These are phyloP conservation scores for Neodiprion pinetum DNA, from an alignment of 1,140 invertebrate genomes.

Conservation along the genomic window DNA sequence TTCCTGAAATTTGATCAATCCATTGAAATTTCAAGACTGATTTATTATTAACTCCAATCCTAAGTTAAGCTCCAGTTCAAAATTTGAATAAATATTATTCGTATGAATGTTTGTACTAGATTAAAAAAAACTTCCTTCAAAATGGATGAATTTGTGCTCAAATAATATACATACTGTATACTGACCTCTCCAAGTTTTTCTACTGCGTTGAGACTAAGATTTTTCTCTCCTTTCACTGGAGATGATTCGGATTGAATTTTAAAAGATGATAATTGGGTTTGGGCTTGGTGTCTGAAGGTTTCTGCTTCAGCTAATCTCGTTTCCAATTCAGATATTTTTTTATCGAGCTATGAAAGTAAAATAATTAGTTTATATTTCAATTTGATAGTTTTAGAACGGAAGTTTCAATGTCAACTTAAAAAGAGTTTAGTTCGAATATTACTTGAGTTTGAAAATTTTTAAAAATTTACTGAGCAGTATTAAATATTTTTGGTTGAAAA, in stretches of 20 bases:
- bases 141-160: slow-evolving; percentile 12
- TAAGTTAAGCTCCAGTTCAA: no score
- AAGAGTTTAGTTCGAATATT: no score
- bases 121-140: neutral
- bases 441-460: no score
- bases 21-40: neutral
- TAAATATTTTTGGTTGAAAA: neutral
- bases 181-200: slow-evolving; percentile 48
- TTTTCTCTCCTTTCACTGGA: slow-evolving; percentile 12
- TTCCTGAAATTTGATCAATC: slow-evolving; percentile 37
- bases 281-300: slow-evolving; percentile 29
- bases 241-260: slow-evolving; percentile 28
- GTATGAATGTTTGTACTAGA: neutral
- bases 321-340: slow-evolving; percentile 44
- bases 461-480: neutral
- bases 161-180: slow-evolving; percentile 11
- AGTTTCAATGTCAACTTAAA: no score
- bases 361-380: neutral
- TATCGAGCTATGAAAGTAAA: slow-evolving; percentile 36
- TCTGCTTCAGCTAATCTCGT: slow-evolving; percentile 40
- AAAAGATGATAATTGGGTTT: slow-evolving; percentile 32
- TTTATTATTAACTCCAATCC: neutral
- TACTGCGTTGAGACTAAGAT: slow-evolving; percentile 31
- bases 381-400: no score
- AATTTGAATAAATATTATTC: no score